Base-by-base conservation (phyloP, 2,888 invertebrate genomes). In the Caradrina kadenii region DNA sequence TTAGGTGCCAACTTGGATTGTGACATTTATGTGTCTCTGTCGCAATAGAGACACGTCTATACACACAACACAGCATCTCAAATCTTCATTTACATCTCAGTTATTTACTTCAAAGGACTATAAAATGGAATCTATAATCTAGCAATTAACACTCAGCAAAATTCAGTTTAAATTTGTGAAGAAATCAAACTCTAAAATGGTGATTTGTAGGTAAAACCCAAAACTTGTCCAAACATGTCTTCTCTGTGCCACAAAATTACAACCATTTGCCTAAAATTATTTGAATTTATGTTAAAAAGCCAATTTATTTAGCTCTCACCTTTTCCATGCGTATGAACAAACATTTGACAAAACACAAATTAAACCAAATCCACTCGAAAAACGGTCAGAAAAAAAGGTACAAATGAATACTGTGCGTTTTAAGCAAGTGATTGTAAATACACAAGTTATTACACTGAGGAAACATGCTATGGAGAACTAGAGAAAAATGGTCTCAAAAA, bases 391-490 rank as follows among this genome's bases (percentile, higher is more conserved):
- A 82, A 81, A 54, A 55, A 58, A 19, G 45, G 77, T 19, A 82
- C 7, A 35, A 35, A 80, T 64, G 54, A 80, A 71, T 67, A 74
- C 45, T 85, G 89, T 88, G 90, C 90, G 80, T 84, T 84, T 64
- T 80, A 93, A 93, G 92, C 92, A 87, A 92, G 90, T 91, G 89
- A 89, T 89, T 89, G 89, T 90, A 92, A 88, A 88, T 88, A 89
- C 86, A 87, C 77, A 80, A 80, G 86, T 85, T 86, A 87, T 82
- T 65, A 87, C 89, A 90, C 83, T 79, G 90, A 93, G 92, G 93
- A 93, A 92, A 93, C 94, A 94, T 94, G 94, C 95, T 90, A 90
- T 84, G 86, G 87, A 63, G 19, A 87, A 85, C 69, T 75, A 76
- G 73, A 56, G 61, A 80, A 80, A 86, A 83, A 71, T 73, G 77